Conservation (phyloP, 2,888 invertebrate species). For the Campaea margaritaria region DNA sequence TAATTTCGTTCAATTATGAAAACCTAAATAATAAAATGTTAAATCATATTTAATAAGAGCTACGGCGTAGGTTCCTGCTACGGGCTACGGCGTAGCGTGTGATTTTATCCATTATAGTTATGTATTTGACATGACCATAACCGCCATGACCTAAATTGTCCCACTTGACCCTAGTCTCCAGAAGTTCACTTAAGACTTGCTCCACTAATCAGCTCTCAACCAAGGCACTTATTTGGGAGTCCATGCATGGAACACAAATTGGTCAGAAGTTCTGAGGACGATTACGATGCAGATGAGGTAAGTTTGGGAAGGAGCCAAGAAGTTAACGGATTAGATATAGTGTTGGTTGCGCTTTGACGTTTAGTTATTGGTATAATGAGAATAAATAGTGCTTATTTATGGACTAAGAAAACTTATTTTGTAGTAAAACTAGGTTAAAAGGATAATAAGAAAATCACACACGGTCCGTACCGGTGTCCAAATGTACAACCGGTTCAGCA, state of each 20-base stretch:
- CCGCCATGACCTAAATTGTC: constrained; percentile 18
- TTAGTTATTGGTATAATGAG: neutral
- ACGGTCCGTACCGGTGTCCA: too few species aligned
- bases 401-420: too few species aligned
- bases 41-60: neutral
- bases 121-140: too few species aligned
- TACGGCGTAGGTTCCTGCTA: neutral
- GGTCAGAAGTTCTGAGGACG: constrained; percentile 28
- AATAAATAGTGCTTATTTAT: neutral
- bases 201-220: constrained; percentile 21
- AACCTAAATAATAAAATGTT: too few species aligned
- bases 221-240: constrained; percentile 22
- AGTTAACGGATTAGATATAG: constrained; percentile 16
- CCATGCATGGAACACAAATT: constrained; percentile 30
- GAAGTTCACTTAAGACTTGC: constrained; percentile 5
- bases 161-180: constrained; percentile 20
- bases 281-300: constrained; percentile 34
- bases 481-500: too few species aligned
- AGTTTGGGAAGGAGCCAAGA: constrained; percentile 31
- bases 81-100: constrained; percentile 8
- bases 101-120: too few species aligned
- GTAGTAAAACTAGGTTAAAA: too few species aligned
- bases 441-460: too few species aligned
- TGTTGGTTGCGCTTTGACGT: neutral
- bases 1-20: too few species aligned